phyloP scores from a whole-genome alignment of 2,797 vertebrate species.

The Alauda arvensis region DNA sequence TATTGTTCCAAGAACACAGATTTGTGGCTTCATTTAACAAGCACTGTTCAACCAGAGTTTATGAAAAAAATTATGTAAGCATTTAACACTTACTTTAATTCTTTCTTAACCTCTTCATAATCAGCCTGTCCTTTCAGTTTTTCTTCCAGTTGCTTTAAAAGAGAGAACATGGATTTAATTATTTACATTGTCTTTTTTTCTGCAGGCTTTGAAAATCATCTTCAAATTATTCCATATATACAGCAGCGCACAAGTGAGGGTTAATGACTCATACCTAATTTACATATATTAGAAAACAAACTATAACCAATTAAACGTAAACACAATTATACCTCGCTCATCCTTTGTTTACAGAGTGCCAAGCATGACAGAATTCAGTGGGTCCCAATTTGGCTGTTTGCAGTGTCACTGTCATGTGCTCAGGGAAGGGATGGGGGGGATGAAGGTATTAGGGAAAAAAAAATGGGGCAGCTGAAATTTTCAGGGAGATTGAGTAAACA shows the following conservation, averaged over 20 bases:
- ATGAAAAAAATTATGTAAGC: slow-evolving; percentile 18
- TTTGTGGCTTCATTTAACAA: slow-evolving; percentile 11
- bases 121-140: slow-evolving; percentile 94
- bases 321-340: slow-evolving; percentile 52
- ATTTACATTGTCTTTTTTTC: background rate
- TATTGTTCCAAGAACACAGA: slow-evolving; percentile 35
- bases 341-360: slow-evolving; percentile 48
- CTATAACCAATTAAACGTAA: slow-evolving; percentile 48
- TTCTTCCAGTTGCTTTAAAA: slow-evolving; percentile 92
- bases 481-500: background rate
- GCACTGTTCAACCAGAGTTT: background rate
- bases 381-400: background rate
- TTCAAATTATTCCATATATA: slow-evolving; percentile 29
- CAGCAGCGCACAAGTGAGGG: slow-evolving; percentile 32
- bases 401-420: background rate
- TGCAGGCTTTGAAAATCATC: slow-evolving; percentile 30
- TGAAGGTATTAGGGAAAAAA: background rate
- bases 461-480: background rate
- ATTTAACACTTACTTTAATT: slow-evolving; percentile 85
- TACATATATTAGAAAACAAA: slow-evolving; percentile 63
- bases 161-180: slow-evolving; percentile 57
- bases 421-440: background rate
- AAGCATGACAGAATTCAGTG: slow-evolving; percentile 4
- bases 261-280: slow-evolving; percentile 56
- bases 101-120: slow-evolving; percentile 98